These are phyloP conservation scores for Lateolabrax maculatus DNA, from an alignment of 2,797 vertebrate species.

Conservation along the genomic window DNA sequence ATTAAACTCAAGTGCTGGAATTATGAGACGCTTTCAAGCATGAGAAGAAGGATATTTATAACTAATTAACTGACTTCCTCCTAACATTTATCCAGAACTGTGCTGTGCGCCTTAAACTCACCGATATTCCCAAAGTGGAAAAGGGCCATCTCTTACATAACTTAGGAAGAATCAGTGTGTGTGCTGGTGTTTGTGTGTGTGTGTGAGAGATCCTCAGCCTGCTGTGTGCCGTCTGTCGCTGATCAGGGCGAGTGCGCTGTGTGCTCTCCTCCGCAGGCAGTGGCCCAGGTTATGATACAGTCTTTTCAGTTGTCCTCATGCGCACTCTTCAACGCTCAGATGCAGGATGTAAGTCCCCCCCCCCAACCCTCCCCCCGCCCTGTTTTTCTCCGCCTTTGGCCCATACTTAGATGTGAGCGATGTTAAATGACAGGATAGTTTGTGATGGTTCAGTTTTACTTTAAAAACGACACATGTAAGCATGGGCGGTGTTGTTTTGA, in stretches of 20 bases:
- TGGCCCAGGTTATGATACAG: slow-evolving; percentile 99
- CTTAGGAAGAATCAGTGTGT: slow-evolving; percentile 42
- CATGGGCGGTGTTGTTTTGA: slow-evolving; percentile 72
- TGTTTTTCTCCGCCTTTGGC: slow-evolving; percentile 65
- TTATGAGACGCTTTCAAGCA: slow-evolving; percentile 57
- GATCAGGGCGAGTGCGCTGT: slow-evolving; percentile 89
- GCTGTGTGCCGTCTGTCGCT: slow-evolving; percentile 73
- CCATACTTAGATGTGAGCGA: slow-evolving; percentile 82
- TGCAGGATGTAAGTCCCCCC: slow-evolving; percentile 97
- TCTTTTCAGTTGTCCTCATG: slow-evolving; percentile 99
- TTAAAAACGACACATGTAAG: slow-evolving; percentile 74
- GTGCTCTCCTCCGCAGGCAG: slow-evolving; percentile 96
- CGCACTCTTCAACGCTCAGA: slow-evolving; percentile 97
- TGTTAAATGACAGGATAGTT: slow-evolving; percentile 51
- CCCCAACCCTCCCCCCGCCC: neutral
- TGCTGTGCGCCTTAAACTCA: slow-evolving; percentile 43
- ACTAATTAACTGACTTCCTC: slow-evolving; percentile 49
- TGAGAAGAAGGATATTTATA: slow-evolving; percentile 59
- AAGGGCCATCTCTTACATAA: slow-evolving; percentile 41
- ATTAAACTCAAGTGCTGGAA: slow-evolving; percentile 57
- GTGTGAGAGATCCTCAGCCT: slow-evolving; percentile 46
- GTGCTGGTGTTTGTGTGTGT: slow-evolving; percentile 18
- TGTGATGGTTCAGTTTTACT: slow-evolving; percentile 55
- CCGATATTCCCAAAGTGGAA: slow-evolving; percentile 44
- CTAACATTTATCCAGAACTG: slow-evolving; percentile 51